Percentiles rank a stretch among this genome's conserved stretches.
Evolutionary conservation across 2,797 vertebrate species (phyloP).

Genomic region (Anniella stebbinsi): DNA sequence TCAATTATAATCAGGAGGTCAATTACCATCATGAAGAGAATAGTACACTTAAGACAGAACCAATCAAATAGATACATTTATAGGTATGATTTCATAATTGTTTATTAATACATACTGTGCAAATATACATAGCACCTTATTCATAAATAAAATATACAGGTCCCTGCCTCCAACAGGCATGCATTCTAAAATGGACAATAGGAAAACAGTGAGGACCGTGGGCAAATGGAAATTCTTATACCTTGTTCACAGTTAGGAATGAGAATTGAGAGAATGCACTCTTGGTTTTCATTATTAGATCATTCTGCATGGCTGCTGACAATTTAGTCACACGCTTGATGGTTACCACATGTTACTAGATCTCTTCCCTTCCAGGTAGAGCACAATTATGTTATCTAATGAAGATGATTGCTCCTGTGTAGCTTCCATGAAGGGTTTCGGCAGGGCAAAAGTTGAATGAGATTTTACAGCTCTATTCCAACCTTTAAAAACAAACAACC

Average conservation of each 20-base stretch:
- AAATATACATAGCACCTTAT: not conserved
- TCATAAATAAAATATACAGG: not conserved
- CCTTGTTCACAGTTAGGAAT: not conserved
- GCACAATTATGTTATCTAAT: not conserved
- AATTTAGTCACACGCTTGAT: not conserved
- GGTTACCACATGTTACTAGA: not conserved
- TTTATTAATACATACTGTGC: not conserved
- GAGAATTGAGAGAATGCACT: not conserved
- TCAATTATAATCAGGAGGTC: not conserved
- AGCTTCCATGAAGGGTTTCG: not conserved
- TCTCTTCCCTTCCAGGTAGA: not conserved
- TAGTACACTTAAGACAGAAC: not conserved
- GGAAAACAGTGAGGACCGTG: not conserved
- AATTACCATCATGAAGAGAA: not conserved
- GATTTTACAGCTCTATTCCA: not conserved
- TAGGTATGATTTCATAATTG: not conserved
- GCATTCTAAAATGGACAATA: not conserved
- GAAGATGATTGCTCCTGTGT: not conserved
- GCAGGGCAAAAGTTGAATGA: not conserved
- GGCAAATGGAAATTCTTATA: not conserved
- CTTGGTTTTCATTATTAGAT: no score
- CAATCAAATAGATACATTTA: not conserved
- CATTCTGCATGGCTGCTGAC: not conserved
- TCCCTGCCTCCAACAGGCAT: not conserved
- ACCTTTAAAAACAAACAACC: not conserved